Percentiles rank a stretch among this genome's conserved stretches.
Conservation (phyloP, 2,797 vertebrate genomes). For the Meriones psammophilus region DNA sequence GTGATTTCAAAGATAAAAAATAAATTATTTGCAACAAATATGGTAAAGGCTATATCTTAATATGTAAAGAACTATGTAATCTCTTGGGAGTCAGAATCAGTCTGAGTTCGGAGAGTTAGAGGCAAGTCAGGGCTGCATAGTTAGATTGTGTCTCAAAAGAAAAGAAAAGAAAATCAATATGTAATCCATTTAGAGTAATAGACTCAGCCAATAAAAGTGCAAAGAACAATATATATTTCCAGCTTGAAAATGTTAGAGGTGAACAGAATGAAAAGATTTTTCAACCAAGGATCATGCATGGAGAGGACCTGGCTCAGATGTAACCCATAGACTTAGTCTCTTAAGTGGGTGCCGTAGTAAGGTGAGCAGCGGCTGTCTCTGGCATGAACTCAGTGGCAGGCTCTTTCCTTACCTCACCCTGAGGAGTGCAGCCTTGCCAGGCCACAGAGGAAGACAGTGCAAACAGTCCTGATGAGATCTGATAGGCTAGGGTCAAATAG, state of each 20-base stretch:
- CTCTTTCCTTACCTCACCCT: too few species aligned
- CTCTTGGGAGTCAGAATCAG: background rate
- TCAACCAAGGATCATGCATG: background rate
- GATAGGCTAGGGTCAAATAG: too few species aligned
- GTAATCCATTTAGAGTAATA: conserved; percentile 10
- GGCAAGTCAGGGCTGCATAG: background rate
- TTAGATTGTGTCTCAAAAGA: background rate
- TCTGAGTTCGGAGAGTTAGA: background rate
- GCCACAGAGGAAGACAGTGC: too few species aligned
- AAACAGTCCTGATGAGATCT: too few species aligned
- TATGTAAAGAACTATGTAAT: background rate
- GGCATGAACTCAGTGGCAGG: too few species aligned
- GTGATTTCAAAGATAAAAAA: conserved; percentile 25
- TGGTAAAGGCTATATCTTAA: background rate
- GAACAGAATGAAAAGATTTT: background rate
- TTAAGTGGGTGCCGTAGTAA: too few species aligned
- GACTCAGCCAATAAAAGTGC: background rate
- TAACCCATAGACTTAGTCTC: too few species aligned
- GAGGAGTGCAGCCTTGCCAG: too few species aligned
- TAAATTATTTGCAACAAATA: conserved; percentile 29
- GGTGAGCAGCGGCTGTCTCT: too few species aligned
- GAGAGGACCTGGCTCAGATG: too few species aligned
- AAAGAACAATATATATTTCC: conserved; percentile 25
- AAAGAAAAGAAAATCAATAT: background rate
- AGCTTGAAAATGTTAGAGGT: background rate